These are phyloP conservation scores for Trisateles emortualis DNA, from an alignment of 2,888 invertebrate genomes.

Conservation along the genomic window DNA sequence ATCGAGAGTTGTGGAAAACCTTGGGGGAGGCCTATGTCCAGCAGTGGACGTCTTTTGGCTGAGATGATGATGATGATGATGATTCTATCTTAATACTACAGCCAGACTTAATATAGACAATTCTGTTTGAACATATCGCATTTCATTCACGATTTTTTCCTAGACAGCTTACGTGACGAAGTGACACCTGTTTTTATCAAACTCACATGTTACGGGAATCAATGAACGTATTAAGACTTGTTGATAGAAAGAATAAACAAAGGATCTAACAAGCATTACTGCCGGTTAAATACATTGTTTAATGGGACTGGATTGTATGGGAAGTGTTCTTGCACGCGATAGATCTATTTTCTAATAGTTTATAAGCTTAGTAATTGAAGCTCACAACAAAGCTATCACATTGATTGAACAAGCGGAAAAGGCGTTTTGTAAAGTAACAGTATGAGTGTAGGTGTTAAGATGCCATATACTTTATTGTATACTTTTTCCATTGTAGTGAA, in stretches of 20 bases:
- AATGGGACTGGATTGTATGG: slow-evolving; percentile 50
- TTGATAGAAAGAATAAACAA: slow-evolving; percentile 27
- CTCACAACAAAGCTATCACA: slow-evolving; percentile 23
- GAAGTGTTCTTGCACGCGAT: slow-evolving; percentile 48
- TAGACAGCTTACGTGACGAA: too few species aligned
- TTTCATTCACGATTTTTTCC: too few species aligned
- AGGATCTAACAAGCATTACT: slow-evolving; percentile 26
- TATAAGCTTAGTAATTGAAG: slow-evolving; percentile 42
- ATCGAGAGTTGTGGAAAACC: too few species aligned
- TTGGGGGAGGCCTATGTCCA: too few species aligned
- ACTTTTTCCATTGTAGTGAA: too few species aligned
- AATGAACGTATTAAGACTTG: slow-evolving; percentile 1
- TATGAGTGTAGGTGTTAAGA: neutral
- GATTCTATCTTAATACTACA: too few species aligned
- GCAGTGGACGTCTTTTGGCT: too few species aligned
- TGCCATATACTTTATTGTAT: too few species aligned
- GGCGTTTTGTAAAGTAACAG: neutral
- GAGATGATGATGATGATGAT: too few species aligned
- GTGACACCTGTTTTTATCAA: neutral
- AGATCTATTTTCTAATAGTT: slow-evolving; percentile 38
- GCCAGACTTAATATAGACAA: too few species aligned
- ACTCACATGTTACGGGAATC: neutral
- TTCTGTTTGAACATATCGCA: too few species aligned
- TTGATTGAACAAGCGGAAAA: slow-evolving; percentile 10
- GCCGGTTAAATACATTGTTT: slow-evolving; percentile 50